Evolutionary conservation across 2,797 vertebrate genomes (phyloP), one percentile per base, ranked within the genome.

Genomic region (Buphagus erythrorhynchus): DNA sequence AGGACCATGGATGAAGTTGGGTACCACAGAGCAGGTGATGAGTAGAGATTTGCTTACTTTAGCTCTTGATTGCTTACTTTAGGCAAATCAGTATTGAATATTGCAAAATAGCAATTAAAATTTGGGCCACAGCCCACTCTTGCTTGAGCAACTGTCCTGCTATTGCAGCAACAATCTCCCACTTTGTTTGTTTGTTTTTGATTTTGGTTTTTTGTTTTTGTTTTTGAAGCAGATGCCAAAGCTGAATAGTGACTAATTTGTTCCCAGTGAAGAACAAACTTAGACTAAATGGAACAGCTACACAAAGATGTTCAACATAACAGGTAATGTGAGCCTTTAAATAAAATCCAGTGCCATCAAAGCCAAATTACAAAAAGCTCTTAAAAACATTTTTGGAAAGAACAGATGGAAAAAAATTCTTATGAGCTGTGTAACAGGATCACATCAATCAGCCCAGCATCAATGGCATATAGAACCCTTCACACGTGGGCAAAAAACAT

Each of bases 261-360:
- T 43, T 43, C 86, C 84, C 67, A 82, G 66, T 31, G 57, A 86
- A 71, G 38, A 85, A 43, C 25, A 73, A 33, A 28, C 35, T 76
- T 59, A 33, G 25, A 68, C 62, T 76, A 85, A 93, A 57, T 55
- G 63, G 36, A 94, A 66, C 79, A 77, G 84, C 69, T 94, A 62
- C 73, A 52, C 38, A 49, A 52, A 84, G 85, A 89, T 69, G 38
- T 87, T 86, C 84, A 69, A 25, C 22, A 3, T 68, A 84, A 91
- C 46, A 82, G 59, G 85, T 90, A 87, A 81, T 55, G 46, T 38
- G 46, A 72, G 49, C 66, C 67, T 65, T 90, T 42, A 74, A 91
- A 65, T 36, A 90, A 61, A 84, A 52, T 21, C 31, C 38, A 69
- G 33, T 48, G 25, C 77, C 77, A 58, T 75, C 61, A 93, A 93